Conservation (phyloP, 1,140 invertebrate genomes). For the Frieseomelitta varia region DNA sequence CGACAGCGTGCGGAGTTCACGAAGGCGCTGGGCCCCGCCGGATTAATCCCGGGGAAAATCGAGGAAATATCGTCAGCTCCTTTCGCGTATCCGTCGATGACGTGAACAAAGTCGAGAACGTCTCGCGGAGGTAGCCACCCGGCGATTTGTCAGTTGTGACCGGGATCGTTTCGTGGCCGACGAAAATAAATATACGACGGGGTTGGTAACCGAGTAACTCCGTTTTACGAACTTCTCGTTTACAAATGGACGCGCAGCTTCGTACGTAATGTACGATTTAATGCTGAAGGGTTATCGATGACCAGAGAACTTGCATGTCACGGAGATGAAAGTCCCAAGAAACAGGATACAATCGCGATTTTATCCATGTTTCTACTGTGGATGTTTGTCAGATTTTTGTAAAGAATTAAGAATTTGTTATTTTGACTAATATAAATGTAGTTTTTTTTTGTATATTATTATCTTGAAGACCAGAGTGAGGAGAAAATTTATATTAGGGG, state of each 20-base stretch:
- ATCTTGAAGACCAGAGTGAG: no score
- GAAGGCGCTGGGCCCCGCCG: conserved; percentile 4
- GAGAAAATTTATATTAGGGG: no score
- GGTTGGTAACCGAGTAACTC: background rate
- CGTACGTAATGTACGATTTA: background rate
- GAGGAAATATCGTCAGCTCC: conserved; percentile 38
- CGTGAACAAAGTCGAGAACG: conserved; percentile 52
- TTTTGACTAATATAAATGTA: no score
- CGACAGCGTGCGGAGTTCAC: background rate
- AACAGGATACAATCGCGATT: no score
- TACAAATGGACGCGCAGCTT: background rate
- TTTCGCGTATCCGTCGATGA: conserved; percentile 43
- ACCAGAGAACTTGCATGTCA: no score
- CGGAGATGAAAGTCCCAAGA: no score
- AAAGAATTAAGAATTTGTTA: no score
- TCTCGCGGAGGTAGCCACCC: conserved; percentile 42
- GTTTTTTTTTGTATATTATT: no score
- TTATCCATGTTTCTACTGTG: no score
- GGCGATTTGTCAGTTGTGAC: conserved; percentile 53
- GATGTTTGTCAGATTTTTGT: no score
- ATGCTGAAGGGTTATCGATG: no score
- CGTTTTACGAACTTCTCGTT: conserved; percentile 12
- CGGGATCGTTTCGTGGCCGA: conserved; percentile 42
- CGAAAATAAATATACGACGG: conserved; percentile 33
- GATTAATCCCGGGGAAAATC: conserved; percentile 48